phyloP scores from a whole-genome alignment of 2,888 invertebrate genomes.

The Brenthis hecate region DNA sequence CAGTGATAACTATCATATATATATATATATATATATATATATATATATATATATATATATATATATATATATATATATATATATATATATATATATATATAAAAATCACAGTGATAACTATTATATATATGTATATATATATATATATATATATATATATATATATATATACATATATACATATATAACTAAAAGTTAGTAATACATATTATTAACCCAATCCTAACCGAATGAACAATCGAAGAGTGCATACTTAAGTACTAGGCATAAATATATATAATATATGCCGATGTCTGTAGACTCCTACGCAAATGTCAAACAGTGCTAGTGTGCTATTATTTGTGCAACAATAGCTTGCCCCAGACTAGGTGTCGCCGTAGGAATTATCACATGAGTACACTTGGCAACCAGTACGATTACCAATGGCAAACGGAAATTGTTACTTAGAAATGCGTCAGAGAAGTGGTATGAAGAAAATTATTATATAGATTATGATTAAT shows the following conservation, averaged over 20 bases:
- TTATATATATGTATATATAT: too few relatives aligned
- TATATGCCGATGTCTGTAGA: conserved; percentile 8
- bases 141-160: too few relatives aligned
- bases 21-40: too few relatives aligned
- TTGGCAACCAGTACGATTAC: conserved; percentile 55
- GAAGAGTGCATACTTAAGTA: neutral
- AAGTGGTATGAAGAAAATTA: conserved; percentile 18
- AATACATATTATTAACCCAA: too few relatives aligned
- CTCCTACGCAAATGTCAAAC: conserved; percentile 50
- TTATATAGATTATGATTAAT: conserved; percentile 14
- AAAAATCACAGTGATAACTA: too few relatives aligned
- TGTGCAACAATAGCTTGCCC: conserved; percentile 65
- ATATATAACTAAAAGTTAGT: too few relatives aligned
- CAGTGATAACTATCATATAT: too few relatives aligned
- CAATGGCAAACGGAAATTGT: conserved; percentile 40
- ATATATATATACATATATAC: too few relatives aligned
- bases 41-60: too few relatives aligned
- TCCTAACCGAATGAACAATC: too few relatives aligned
- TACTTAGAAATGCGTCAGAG: conserved; percentile 32
- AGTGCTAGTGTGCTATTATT: conserved; percentile 54
- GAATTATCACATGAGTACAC: conserved; percentile 59
- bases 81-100: too few relatives aligned
- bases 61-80: too few relatives aligned
- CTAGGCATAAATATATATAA: conserved; percentile 19
- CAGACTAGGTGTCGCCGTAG: conserved; percentile 73